Conservation (phyloP, 2,888 invertebrate genomes). For the Drosophila anceps region DNA sequence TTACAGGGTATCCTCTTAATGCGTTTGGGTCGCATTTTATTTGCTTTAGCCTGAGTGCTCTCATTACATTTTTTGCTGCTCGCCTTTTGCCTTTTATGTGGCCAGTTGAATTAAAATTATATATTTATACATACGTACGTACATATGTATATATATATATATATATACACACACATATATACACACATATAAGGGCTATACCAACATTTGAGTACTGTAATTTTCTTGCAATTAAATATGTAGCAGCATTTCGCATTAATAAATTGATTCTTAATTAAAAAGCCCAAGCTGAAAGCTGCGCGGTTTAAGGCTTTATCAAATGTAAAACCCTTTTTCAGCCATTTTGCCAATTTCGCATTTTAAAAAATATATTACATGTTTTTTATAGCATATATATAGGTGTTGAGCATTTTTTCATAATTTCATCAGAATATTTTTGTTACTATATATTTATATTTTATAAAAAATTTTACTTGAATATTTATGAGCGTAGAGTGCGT, state of each 20-base stretch:
- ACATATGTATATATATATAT: constrained; percentile 17
- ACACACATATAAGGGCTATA: neutral
- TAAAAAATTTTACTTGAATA: neutral
- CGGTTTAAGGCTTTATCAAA: neutral
- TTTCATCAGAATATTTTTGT: neutral
- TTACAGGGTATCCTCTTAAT: constrained; percentile 49
- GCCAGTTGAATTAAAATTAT: constrained; percentile 60
- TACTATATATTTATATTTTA: neutral
- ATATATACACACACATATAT: neutral
- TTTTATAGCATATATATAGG: neutral
- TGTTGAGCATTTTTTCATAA: neutral
- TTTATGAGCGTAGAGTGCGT: neutral
- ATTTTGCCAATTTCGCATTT: neutral
- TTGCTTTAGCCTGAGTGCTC: constrained; percentile 31
- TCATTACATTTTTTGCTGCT: constrained; percentile 30
- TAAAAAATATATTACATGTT: neutral
- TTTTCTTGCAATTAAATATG: constrained; percentile 71
- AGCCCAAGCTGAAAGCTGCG: constrained; percentile 26
- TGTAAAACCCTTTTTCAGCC: neutral
- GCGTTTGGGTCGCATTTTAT: constrained; percentile 53
- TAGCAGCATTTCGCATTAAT: constrained; percentile 47
- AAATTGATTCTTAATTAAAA: constrained; percentile 73
- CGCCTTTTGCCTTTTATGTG: constrained; percentile 58
- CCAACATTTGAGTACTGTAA: constrained; percentile 38
- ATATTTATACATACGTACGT: constrained; percentile 2